Base-by-base conservation (phyloP, 2,797 vertebrate genomes). In the Serranus cabrilla region DNA sequence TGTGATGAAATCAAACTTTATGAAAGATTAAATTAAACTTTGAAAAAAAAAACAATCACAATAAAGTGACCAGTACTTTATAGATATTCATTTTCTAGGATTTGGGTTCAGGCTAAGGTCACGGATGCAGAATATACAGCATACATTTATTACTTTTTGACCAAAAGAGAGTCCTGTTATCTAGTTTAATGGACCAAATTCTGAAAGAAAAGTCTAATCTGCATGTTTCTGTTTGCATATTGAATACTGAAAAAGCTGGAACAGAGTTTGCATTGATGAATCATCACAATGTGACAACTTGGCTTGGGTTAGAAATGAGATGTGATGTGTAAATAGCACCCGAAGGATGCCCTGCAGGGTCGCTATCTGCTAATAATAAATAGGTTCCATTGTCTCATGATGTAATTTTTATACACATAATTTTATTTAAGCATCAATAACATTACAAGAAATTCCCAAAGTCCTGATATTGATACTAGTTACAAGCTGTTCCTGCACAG, bases 1-100 rank as follows among this genome's bases (percentile, higher is more conserved):
- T 57, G 40, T 4, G 25, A 75, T 80, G 45, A 71, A 57, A 59
- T 84, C 67, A 58, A 55, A 18, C 8, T 70, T 57, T 14, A 27
- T 54, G 14, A 63, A 4, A 42, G 43, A 79, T 57, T 58, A 34
- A 67, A 39, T 46, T 14, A 62, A 16, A 46, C 18, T 6, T 59
- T 65, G 5, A 21, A 12, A 20, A 27, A 23, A 47, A 5, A 63
- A 51, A 65, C 31, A 21, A 49, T 21, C 50, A 39, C 2, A 63
- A 18, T 52, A 46, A 40, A 49, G 39, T 46, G 4, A 55, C 5
- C 6, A 31, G n/a, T 10, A n/a, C 21, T 49, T 12, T 16, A 11
- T 25, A 21, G 27, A 47, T 20, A 14, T 12, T 40, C 0, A 42
- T 34, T 46, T 16, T 42, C 23, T 13, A n/a, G 11, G 6, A 11